phyloP scores from a whole-genome alignment of 1,140 invertebrate genomes.

The Chymomyza costata region DNA sequence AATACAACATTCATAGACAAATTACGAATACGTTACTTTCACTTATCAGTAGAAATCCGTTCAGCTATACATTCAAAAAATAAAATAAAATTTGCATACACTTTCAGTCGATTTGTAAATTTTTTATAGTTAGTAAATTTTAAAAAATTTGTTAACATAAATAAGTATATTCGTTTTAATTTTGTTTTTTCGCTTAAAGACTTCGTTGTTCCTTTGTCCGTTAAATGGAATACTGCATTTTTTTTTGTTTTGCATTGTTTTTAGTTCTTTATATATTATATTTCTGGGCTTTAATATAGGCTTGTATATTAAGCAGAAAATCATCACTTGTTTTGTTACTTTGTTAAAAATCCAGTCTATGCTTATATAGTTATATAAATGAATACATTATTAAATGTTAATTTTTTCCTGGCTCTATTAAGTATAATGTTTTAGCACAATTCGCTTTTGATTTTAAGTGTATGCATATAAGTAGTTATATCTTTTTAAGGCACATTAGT shows the following conservation, averaged over 20 bases:
- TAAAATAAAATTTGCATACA: background rate
- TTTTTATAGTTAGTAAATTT: too few relatives aligned
- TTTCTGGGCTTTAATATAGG: slow-evolving; percentile 63
- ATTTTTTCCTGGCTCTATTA: slow-evolving; percentile 21
- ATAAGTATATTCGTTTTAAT: too few relatives aligned
- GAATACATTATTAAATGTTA: slow-evolving; percentile 46
- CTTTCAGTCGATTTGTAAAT: slow-evolving; percentile 39
- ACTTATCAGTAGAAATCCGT: too few relatives aligned
- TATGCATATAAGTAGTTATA: slow-evolving; percentile 33
- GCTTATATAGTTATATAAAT: slow-evolving; percentile 30
- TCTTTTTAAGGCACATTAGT: slow-evolving; percentile 68
- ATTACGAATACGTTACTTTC: too few relatives aligned
- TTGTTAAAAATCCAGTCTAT: slow-evolving; percentile 64
- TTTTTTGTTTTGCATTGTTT: slow-evolving; percentile 9
- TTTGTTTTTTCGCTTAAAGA: too few relatives aligned
- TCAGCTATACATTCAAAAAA: too few relatives aligned
- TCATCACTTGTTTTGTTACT: slow-evolving; percentile 36
- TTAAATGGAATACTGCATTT: slow-evolving; percentile 54
- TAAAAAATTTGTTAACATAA: too few relatives aligned
- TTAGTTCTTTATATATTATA: slow-evolving; percentile 31
- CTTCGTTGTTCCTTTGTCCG: slow-evolving; percentile 49
- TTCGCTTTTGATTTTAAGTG: slow-evolving; percentile 27
- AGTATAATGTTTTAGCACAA: slow-evolving; percentile 57
- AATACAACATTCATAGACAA: slow-evolving; percentile 14
- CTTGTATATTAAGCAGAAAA: slow-evolving; percentile 62